Evolutionary conservation across 2,113 vertebrate genomes (phyloP).

Genomic region (Cephalopterus ornatus): DNA sequence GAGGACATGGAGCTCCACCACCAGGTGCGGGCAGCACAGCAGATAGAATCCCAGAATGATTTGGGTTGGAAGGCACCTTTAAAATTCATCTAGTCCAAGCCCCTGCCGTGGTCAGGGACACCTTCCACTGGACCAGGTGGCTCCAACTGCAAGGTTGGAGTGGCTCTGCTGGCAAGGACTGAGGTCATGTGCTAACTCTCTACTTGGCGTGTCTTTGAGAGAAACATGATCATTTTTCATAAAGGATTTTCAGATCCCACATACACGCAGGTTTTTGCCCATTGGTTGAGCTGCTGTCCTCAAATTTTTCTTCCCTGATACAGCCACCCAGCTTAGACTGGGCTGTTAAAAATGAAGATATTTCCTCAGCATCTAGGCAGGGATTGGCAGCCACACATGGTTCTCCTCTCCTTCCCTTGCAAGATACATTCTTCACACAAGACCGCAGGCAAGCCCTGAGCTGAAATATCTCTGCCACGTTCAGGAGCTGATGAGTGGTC

Average conservation of each 20-base stretch:
- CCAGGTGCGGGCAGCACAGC: fast-evolving
- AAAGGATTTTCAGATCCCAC: not conserved
- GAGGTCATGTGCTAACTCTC: fast-evolving
- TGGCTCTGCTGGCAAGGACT: not conserved
- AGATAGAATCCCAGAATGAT: not conserved
- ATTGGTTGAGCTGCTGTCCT: not conserved
- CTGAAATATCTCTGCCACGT: fast-evolving
- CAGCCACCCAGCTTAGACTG: not conserved
- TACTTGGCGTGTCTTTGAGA: not conserved
- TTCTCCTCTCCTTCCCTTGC: not conserved
- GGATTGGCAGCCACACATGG: fast-evolving
- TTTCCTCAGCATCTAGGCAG: not conserved
- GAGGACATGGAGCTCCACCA: not conserved
- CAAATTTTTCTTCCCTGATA: not conserved
- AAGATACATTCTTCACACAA: not conserved
- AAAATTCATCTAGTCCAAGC: too few species aligned
- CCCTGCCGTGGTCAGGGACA: too few species aligned
- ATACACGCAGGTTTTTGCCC: not conserved
- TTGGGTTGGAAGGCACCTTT: not conserved
- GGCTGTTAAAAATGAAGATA: not conserved
- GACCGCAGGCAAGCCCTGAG: not conserved
- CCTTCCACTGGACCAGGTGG: not conserved
- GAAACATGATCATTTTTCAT: fast-evolving
- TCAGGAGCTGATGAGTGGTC: fast-evolving
- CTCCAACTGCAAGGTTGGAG: not conserved